These are phyloP conservation scores for Strigamia maritima DNA, from an alignment of 2,888 invertebrate genomes.

Conservation along the genomic window DNA sequence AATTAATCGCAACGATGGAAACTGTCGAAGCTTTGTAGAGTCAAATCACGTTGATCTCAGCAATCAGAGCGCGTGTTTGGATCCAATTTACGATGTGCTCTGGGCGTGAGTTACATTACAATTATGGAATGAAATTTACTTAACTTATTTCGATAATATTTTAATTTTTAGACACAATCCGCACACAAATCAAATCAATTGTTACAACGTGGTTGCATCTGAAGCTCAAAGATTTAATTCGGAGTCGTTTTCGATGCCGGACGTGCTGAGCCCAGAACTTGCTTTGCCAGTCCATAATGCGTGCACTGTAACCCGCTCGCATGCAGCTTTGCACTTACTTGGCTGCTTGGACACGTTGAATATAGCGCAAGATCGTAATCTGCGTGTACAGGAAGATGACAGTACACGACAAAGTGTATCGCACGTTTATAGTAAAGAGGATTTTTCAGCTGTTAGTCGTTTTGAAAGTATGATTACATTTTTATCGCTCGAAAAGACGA, in stretches of 20 bases:
- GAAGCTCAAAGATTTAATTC: conserved; percentile 58
- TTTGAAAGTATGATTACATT: conserved; percentile 67
- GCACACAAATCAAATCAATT: conserved; percentile 63
- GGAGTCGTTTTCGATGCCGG: conserved; percentile 51
- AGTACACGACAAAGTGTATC: conserved; percentile 49
- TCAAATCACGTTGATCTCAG: conserved; percentile 80
- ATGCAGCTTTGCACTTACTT: conserved; percentile 84
- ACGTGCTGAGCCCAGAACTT: conserved; percentile 74
- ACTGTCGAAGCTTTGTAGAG: conserved; percentile 78
- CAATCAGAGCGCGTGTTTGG: conserved; percentile 75
- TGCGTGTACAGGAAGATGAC: conserved; percentile 51
- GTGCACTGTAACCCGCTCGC: conserved; percentile 65
- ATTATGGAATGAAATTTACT: background rate
- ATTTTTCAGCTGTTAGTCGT: conserved; percentile 76
- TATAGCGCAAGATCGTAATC: conserved; percentile 61
- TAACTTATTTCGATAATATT: background rate
- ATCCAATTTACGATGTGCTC: conserved; percentile 86
- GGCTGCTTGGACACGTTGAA: conserved; percentile 86
- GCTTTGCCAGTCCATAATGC: conserved; percentile 68
- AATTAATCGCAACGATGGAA: conserved; percentile 83
- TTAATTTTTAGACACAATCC: conserved; percentile 58
- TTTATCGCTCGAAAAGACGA: background rate
- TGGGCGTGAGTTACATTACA: conserved; percentile 69
- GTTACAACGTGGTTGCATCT: conserved; percentile 79
- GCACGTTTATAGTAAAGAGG: conserved; percentile 71